phyloP scores from a whole-genome alignment of 2,888 invertebrate genomes.

The Artemia sp. region DNA sequence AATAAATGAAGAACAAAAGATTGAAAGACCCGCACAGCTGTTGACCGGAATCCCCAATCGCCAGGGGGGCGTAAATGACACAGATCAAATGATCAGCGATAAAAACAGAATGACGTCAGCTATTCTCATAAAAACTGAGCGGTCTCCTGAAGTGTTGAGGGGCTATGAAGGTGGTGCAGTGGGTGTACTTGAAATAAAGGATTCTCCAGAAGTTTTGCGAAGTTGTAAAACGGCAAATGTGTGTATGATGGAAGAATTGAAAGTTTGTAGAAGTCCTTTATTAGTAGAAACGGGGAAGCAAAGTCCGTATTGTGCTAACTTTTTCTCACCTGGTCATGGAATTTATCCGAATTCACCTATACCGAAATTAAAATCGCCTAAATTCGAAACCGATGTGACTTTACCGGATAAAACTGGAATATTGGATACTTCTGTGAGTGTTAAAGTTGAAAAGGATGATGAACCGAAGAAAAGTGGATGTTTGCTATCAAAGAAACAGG shows the following conservation, averaged over 20 bases:
- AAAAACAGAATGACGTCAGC: not conserved
- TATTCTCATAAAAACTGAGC: not conserved
- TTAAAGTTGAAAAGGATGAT: not conserved
- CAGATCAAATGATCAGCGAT: not conserved
- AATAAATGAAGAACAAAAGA: conserved; percentile 7
- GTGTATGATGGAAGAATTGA: not conserved
- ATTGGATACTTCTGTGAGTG: not conserved
- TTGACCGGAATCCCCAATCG: not conserved
- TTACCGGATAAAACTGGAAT: not conserved
- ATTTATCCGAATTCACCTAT: conserved; percentile 2
- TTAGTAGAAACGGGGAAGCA: conserved; percentile 11
- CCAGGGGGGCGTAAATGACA: conserved; percentile 8
- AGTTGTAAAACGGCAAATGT: not conserved
- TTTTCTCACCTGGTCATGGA: conserved; percentile 1
- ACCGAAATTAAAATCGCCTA: not conserved
- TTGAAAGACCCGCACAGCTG: not conserved
- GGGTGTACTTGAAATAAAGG: not conserved
- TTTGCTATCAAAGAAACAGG: not conserved
- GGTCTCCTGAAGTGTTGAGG: not conserved
- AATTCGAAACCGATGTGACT: not conserved
- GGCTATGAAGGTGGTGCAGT: not conserved
- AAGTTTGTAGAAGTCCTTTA: not conserved
- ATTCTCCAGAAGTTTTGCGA: not conserved
- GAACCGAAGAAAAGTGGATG: conserved; percentile 10
- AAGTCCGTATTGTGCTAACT: not conserved